Conservation (phyloP, 2,113 vertebrate genomes). For the Seriola dumerili region DNA sequence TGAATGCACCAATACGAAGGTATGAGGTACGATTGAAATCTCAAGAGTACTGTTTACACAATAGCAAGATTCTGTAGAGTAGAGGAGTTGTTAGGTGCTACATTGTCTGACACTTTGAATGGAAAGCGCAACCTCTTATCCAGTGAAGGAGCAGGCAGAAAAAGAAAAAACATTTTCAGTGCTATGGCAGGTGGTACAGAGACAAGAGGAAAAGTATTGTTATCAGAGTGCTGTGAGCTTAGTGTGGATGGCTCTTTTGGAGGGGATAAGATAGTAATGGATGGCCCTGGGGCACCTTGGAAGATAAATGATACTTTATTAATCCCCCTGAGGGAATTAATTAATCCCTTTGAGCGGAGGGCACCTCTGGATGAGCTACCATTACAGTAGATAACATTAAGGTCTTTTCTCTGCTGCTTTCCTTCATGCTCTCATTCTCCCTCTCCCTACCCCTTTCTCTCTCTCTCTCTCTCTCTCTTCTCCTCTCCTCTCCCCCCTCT, state of each 20-base stretch:
- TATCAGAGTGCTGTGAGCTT: conserved; percentile 53
- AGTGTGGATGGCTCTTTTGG: conserved; percentile 37
- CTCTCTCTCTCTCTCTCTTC: background rate
- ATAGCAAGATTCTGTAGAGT: background rate
- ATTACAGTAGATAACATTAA: conserved; percentile 63
- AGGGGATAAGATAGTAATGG: conserved; percentile 55
- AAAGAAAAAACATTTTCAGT: conserved; percentile 13
- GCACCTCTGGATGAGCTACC: conserved; percentile 66
- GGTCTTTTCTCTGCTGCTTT: conserved; percentile 29
- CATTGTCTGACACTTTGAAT: conserved; percentile 35
- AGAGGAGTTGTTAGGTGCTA: conserved; percentile 19
- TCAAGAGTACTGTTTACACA: background rate
- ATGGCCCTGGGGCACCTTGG: conserved; percentile 62
- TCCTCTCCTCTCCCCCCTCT: background rate
- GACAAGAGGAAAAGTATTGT: conserved; percentile 44
- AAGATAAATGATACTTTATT: conserved; percentile 77
- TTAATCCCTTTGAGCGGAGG: conserved; percentile 68
- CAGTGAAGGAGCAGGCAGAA: conserved; percentile 16
- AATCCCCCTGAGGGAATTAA: conserved; percentile 68
- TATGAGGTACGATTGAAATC: background rate
- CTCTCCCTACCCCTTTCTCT: background rate
- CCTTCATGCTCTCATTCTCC: background rate
- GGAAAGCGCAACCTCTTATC: conserved; percentile 40
- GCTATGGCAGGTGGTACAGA: conserved; percentile 34
- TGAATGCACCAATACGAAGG: fast-evolving